These are phyloP conservation scores for Rhabdornis inornatus DNA, from an alignment of 2,113 vertebrate genomes.

Conservation along the genomic window DNA sequence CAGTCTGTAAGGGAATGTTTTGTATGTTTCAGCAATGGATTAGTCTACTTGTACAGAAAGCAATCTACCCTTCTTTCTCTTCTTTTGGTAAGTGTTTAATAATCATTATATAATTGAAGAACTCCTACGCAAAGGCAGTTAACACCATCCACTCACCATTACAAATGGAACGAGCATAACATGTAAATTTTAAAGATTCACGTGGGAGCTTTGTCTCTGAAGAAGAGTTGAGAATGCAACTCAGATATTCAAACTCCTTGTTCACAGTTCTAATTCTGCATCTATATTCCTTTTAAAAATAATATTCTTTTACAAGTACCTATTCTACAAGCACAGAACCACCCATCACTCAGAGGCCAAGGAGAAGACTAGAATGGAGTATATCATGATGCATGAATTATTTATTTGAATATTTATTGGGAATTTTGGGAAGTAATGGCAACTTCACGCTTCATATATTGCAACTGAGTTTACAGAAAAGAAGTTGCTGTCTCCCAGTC, in stretches of 20 bases:
- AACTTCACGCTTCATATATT: constrained; percentile 17
- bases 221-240: not conserved
- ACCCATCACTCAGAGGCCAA: constrained; percentile 8
- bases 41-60: not conserved
- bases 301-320: not conserved
- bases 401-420: constrained; percentile 8
- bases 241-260: not conserved
- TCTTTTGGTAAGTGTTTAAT: not conserved
- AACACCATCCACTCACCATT: not conserved
- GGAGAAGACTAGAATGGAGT: constrained; percentile 6
- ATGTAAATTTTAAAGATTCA: not conserved
- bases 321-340: not conserved
- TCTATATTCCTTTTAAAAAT: not conserved
- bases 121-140: not conserved
- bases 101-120: not conserved
- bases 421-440: constrained; percentile 18
- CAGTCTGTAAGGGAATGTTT: not conserved
- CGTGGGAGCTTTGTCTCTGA: not conserved
- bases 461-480: not conserved
- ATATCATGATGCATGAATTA: constrained; percentile 5
- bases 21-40: not conserved
- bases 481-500: not conserved
- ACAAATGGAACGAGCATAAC: not conserved
- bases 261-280: not conserved
- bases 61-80: not conserved